Percentiles rank a stretch among this genome's conserved stretches.
Conservation (phyloP, 2,113 vertebrate species). For the Melierax canorus region DNA sequence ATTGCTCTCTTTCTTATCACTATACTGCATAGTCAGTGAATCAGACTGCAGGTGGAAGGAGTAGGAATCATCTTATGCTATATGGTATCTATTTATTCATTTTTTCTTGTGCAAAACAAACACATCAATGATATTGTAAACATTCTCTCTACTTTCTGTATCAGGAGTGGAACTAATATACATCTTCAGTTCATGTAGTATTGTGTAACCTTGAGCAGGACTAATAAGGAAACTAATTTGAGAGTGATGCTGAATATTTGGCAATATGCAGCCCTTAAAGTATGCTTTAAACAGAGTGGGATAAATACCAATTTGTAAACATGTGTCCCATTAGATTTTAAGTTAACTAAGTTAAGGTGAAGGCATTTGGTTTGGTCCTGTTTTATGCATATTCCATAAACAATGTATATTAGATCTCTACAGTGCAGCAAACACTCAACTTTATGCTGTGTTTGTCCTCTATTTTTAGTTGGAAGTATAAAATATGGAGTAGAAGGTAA, state of each 20-base stretch:
- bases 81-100: accelerated
- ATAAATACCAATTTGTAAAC: background rate
- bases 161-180: background rate
- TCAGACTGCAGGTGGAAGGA: background rate
- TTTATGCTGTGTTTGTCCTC: background rate
- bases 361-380: background rate
- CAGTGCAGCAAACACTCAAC: background rate
- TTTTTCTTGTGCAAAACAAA: background rate
- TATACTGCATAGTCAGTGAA: background rate
- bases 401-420: background rate
- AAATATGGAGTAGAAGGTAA: background rate
- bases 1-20: background rate
- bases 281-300: background rate
- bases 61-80: background rate
- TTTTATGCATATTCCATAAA: background rate
- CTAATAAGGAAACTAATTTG: background rate
- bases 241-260: background rate
- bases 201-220: background rate
- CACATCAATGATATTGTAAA: background rate
- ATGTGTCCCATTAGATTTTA: background rate
- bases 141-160: background rate
- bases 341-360: background rate
- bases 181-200: background rate
- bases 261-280: background rate
- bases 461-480: background rate